Conservation (phyloP, 2,113 vertebrate genomes). For the Emydura subglobosa region DNA sequence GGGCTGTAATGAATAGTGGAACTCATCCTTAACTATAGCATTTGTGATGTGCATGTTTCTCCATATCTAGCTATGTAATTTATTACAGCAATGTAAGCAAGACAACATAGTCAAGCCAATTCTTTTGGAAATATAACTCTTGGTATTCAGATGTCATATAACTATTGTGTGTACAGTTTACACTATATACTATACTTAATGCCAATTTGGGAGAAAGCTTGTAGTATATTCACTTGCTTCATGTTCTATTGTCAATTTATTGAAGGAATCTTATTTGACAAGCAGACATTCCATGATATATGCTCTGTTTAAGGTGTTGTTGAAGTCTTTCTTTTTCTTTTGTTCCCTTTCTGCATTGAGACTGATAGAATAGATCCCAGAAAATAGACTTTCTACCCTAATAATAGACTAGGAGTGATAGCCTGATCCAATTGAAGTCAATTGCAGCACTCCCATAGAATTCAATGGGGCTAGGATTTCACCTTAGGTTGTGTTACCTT, state of each 20-base stretch:
- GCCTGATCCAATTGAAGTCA: conserved; percentile 59
- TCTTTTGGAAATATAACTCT: not conserved
- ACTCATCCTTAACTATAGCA: not conserved
- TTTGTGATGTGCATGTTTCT: not conserved
- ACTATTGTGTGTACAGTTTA: not conserved
- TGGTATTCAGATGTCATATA: not conserved
- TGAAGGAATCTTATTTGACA: fast-evolving
- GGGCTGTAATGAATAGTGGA: not conserved
- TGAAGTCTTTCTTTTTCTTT: not conserved
- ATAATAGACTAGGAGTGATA: conserved; percentile 24
- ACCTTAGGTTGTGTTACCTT: conserved; percentile 41
- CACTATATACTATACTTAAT: not conserved
- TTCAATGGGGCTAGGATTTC: conserved; percentile 65
- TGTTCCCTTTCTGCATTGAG: conserved; percentile 27
- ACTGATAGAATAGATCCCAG: conserved; percentile 26
- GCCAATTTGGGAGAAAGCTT: not conserved
- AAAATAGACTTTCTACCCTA: conserved; percentile 46
- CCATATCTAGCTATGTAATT: not conserved
- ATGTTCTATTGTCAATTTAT: not conserved
- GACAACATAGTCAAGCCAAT: fast-evolving
- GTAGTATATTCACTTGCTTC: not conserved
- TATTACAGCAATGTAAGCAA: not conserved
- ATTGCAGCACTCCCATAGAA: conserved; percentile 52
- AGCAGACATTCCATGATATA: conserved; percentile 8
- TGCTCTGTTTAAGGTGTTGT: conserved; percentile 17